Base-by-base conservation (phyloP, 2,113 vertebrate species). In the Cacatua alba region DNA sequence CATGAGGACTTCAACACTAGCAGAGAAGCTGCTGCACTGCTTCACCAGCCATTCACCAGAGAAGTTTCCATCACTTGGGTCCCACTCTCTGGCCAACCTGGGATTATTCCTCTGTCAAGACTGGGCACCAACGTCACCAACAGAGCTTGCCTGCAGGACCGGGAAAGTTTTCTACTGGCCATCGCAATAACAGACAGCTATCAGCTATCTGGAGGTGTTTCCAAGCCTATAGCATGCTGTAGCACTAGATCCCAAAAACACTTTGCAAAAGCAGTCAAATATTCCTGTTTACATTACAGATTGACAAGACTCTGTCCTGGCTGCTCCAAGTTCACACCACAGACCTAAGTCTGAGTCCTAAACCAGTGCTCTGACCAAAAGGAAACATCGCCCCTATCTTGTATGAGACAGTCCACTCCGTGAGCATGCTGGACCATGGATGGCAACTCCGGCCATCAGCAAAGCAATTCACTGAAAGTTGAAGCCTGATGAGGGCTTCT, bases 391-490 rank as follows among this genome's bases (percentile, higher is more conserved):
- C 13, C 21, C 55, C 33, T 57, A 11, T 28, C 52, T 79, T 33
- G 25, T 10, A 20, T 2, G 7, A 79, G 39, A n/a, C 31, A 26
- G 15, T 4, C 37, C 39, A 57, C 29, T 67, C 41, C 65, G 46
- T 64, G 72, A 2, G 1, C 17, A 13, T 5, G 29, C 19, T 43
- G 64, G 17, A 48, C 20, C n/a, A 55, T 0, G 2, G 25, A 25
- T 29, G 41, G 33, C 39, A 69, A 11, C 39, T 17, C 60, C 1
- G 15, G 7, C 44, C 33, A 14, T 46, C 13, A 29, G 25, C n/a
- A 62, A 82, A 87, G 44, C 28, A 81, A 44, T 35, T 80, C 46
- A 64, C 20, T 64, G 41, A 46, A 37, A 82, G 44, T 63, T 13
- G 28, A 91, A 92, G 84, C 25, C 77, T 4, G 3, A 7, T 20